Conservation (phyloP, 2,797 vertebrate genomes). For the Sciurus vulgaris region DNA sequence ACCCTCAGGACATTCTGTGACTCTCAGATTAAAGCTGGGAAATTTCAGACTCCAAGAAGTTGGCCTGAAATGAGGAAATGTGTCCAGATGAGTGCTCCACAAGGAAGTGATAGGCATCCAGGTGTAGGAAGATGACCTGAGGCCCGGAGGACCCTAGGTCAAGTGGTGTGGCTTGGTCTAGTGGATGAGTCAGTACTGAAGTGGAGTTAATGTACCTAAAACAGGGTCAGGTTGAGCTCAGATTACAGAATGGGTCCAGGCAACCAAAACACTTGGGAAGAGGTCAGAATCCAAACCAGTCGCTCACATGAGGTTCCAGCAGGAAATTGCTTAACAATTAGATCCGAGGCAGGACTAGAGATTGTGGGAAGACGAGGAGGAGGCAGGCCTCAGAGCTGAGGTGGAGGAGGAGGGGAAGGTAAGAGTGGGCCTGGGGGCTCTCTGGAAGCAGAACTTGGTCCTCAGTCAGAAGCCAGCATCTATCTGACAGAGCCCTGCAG, state of each 20-base stretch:
- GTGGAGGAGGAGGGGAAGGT: not conserved
- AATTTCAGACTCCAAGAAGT: not conserved
- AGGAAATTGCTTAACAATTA: not conserved
- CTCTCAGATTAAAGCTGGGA: not conserved
- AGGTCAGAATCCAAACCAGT: constrained; percentile 28
- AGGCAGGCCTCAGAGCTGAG: not conserved
- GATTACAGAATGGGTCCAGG: not conserved
- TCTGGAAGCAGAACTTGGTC: not conserved
- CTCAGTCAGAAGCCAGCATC: not conserved
- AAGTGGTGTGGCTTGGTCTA: not conserved
- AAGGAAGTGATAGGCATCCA: not conserved
- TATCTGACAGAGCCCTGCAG: constrained; percentile 13
- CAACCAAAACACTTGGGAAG: not conserved
- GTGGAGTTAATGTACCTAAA: not conserved
- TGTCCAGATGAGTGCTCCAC: not conserved
- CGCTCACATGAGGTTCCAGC: not conserved
- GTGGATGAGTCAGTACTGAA: not conserved
- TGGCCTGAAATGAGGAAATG: not conserved
- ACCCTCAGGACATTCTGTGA: not conserved
- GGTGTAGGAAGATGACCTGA: not conserved
- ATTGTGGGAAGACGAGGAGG: not conserved
- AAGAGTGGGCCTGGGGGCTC: not conserved
- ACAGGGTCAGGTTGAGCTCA: not conserved
- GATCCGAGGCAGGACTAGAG: not conserved
- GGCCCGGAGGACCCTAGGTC: not conserved